Evolutionary conservation across 2,888 invertebrate species (phyloP).

Genomic region (Brachypterus glaber): DNA sequence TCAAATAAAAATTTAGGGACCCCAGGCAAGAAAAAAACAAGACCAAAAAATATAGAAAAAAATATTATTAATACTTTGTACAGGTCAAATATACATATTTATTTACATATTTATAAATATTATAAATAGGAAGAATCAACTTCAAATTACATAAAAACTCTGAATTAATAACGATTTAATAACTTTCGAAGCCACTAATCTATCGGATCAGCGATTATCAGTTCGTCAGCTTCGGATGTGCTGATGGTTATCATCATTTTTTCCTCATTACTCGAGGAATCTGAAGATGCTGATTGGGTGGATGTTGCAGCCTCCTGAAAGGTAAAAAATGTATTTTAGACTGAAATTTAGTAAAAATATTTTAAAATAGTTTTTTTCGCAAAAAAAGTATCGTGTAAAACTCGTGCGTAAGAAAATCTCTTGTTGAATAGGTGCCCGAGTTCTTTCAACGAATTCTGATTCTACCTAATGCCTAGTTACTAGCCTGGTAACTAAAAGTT

Average conservation of each 20-base stretch:
- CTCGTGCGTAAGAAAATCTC: no score
- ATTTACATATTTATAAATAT: neutral
- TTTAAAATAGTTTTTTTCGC: no score
- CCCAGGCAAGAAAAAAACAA: neutral
- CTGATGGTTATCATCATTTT: constrained; percentile 69
- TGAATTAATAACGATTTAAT: constrained; percentile 13
- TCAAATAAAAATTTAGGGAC: neutral
- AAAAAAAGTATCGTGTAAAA: no score
- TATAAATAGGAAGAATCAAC: constrained; percentile 1
- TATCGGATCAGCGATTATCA: constrained; percentile 39
- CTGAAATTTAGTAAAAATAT: no score
- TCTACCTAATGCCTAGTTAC: no score
- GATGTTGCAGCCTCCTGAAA: constrained; percentile 61
- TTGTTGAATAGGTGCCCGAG: no score
- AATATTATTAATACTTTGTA: constrained; percentile 15
- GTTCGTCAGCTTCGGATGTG: constrained; percentile 45
- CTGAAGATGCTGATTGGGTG: constrained; percentile 62
- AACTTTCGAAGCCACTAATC: constrained; percentile 40
- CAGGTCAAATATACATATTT: constrained; percentile 7
- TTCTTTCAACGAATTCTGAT: no score
- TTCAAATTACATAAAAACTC: constrained; percentile 17
- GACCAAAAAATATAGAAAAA: constrained; percentile 13
- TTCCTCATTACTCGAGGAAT: constrained; percentile 61
- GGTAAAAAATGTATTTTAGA: neutral
- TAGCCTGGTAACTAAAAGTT: no score